Base-by-base conservation (phyloP, 1,140 invertebrate genomes). In the Brachionus manjavacas region DNA sequence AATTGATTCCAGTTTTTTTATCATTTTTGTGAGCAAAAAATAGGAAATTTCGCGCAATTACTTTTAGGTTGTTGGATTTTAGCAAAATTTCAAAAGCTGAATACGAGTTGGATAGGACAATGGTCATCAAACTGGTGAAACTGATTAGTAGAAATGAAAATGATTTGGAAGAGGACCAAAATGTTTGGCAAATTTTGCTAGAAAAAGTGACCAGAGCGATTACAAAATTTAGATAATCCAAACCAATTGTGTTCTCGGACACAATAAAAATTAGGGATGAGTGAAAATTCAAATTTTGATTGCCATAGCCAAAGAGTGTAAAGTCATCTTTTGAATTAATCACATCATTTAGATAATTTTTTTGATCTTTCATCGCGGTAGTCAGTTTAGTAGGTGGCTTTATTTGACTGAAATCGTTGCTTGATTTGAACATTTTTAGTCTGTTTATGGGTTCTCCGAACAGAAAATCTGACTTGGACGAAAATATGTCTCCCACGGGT, bases 321-420 rank as follows among this genome's bases (percentile, higher is more conserved):
- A 81, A 81, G 46, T 81, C 79, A 39, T 81, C 79, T 31, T 43
- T 81, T 64, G 79, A 81, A 46, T 64, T 68, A 28, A 81, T 60
- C 1, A 81, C 23, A 23, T 81, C 16, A 3, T 81, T 80, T 55
- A 80, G 14, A 35, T n/a, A 16, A 81, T 39, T 64, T 4, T 81
- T 55, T 81, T 81, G 31, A 20, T 25, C 39, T 28, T 11, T 20
- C 3, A 31, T 46, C 2, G 23, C n/a, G 3, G 16, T 81, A n/a
- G 79, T 23, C 14, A 81, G 12, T 49, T 76, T 23, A 11, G 9
- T 39, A 7, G 70, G 16, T 4, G 49, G 35, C 16, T 23, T 80
- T 31, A 60, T 11, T 52, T 52, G n/a, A 25, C 14, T 39, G 11
- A 55, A 35, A n/a, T 52, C 76, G n/a, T 80, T 16, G 39, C 16